Percentiles rank a stretch among this genome's conserved stretches.
Evolutionary conservation across 2,797 vertebrate genomes (phyloP).

Genomic region (Agapornis canus): DNA sequence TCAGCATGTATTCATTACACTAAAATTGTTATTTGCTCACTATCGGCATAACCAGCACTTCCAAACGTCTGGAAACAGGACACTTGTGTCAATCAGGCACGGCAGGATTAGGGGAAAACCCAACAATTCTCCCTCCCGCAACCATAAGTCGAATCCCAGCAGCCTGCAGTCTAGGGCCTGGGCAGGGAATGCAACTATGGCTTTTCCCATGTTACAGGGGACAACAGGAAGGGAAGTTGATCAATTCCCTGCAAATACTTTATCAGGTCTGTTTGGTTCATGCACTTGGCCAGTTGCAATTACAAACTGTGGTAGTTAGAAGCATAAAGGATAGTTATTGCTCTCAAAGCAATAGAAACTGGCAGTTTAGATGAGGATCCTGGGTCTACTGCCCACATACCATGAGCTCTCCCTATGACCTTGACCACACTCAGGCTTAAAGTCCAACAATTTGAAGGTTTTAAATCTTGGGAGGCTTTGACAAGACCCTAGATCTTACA

Average conservation of each 20-base stretch:
- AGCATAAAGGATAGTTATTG: neutral
- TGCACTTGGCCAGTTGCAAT: neutral
- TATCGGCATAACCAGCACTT: neutral
- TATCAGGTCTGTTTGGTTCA: neutral
- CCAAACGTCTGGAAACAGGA: neutral
- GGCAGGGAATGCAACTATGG: neutral
- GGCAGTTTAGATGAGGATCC: neutral
- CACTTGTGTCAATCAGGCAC: neutral
- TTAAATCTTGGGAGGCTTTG: neutral
- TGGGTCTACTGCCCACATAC: neutral
- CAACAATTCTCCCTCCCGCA: neutral
- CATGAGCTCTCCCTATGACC: neutral
- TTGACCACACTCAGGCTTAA: neutral
- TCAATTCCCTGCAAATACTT: neutral
- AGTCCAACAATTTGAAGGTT: neutral
- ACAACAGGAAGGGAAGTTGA: neutral
- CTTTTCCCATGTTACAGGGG: neutral
- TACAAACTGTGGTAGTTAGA: neutral
- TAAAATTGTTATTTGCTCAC: slow-evolving; percentile 20
- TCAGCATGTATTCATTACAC: slow-evolving; percentile 56
- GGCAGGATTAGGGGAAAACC: neutral
- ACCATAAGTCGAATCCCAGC: fast-evolving
- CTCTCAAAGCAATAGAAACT: neutral
- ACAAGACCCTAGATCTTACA: neutral
- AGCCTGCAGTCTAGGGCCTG: neutral